Conservation (phyloP, 2,888 invertebrate species). For the Glaucopsyche alexis region DNA sequence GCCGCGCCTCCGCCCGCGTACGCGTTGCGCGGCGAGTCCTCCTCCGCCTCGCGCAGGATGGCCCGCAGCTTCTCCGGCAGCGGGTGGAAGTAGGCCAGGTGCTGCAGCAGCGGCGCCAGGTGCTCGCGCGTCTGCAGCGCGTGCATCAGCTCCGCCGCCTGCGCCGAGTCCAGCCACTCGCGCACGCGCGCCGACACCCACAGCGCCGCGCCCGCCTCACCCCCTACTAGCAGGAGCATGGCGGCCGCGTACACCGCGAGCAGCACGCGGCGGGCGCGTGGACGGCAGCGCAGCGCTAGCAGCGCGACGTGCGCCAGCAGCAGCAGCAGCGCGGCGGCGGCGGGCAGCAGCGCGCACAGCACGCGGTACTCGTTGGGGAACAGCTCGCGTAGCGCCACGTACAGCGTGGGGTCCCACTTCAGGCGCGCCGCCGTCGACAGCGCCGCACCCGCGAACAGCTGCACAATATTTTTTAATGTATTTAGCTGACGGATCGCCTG, state of each 20-base stretch:
- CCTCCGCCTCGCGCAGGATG: conserved; percentile 42
- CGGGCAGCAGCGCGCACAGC: conserved; percentile 48
- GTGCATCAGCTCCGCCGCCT: conserved; percentile 50
- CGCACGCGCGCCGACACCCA: conserved; percentile 41
- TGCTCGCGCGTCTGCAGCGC: conserved; percentile 44
- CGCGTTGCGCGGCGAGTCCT: conserved; percentile 39
- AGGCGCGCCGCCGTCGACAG: conserved; percentile 63
- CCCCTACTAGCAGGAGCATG: conserved; percentile 35
- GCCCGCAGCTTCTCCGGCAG: conserved; percentile 37
- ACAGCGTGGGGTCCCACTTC: conserved; percentile 67
- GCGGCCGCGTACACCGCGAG: conserved; percentile 40
- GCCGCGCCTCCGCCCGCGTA: conserved; percentile 35
- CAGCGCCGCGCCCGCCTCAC: conserved; percentile 37
- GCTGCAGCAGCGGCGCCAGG: conserved; percentile 41
- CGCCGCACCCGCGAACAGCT: conserved; percentile 56
- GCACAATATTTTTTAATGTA: too few relatives aligned
- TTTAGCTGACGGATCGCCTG: too few relatives aligned
- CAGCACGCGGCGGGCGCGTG: conserved; percentile 35
- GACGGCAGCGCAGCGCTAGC: conserved; percentile 38
- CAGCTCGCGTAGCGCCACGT: conserved; percentile 45
- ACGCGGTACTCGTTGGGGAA: conserved; percentile 42
- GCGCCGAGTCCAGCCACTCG: conserved; percentile 42
- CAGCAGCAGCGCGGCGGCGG: conserved; percentile 34
- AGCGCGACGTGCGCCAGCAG: conserved; percentile 40
- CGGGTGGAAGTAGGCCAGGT: conserved; percentile 42